Percentiles rank a stretch among this genome's conserved stretches.
phyloP scores from a whole-genome alignment of 1,140 invertebrate genomes.

The Planococcus citri region DNA sequence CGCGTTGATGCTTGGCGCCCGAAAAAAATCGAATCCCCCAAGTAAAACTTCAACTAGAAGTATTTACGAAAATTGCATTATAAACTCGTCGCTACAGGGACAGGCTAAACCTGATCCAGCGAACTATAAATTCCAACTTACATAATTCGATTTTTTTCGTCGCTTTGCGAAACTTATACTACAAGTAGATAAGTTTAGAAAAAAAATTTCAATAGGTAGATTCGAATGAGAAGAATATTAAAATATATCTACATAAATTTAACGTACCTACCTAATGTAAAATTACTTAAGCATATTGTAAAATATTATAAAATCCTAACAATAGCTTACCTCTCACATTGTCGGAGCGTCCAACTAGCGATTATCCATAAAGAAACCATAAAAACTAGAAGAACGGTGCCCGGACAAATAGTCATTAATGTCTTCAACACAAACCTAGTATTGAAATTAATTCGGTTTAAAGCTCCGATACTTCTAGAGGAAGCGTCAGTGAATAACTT shows the following conservation, averaged over 20 bases:
- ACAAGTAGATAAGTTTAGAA: no score
- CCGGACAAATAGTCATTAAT: slow-evolving; percentile 98
- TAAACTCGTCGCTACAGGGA: no score
- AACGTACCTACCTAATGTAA: no score
- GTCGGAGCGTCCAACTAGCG: slow-evolving; percentile 93
- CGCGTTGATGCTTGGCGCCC: not conserved
- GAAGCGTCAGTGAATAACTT: slow-evolving; percentile 98
- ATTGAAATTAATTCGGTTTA: slow-evolving; percentile 99
- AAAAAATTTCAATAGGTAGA: no score
- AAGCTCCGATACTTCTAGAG: slow-evolving; percentile 77
- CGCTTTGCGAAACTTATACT: no score
- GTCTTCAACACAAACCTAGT: slow-evolving; percentile 98
- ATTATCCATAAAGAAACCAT: slow-evolving; percentile 99
- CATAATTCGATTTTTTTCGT: not conserved
- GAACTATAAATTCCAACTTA: not conserved
- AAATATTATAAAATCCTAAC: not conserved
- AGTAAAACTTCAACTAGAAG: no score
- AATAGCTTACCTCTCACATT: slow-evolving; percentile 89
- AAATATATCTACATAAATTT: no score
- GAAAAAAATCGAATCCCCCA: not conserved
- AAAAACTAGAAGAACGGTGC: slow-evolving; percentile 93
- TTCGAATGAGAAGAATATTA: no score
- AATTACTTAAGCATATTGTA: no score
- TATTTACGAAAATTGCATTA: no score
- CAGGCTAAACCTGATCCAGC: no score